Evolutionary conservation across 92 coral and sea anemone genomes (phyloP), one percentile per base, ranked within the genome.

Genomic region (Umimayanthus chanpuru): DNA sequence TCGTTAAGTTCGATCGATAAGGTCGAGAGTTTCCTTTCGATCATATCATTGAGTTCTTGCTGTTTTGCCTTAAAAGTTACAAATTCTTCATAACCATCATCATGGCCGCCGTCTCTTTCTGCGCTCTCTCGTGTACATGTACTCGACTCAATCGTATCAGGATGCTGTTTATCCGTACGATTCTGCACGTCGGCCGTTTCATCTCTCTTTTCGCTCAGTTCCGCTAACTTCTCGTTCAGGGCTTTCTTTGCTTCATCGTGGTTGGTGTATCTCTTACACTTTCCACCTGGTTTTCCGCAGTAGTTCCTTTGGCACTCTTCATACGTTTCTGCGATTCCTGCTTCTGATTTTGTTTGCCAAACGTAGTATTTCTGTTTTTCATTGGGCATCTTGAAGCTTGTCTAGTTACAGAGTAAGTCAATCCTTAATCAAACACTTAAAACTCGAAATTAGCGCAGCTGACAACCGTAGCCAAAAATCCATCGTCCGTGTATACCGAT

Each of bases 281-380:
- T 40, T 40, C 53, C 81, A 49, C 81, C 81, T 30, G 81, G 81
- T 77, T 77, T 77, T 77, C 81, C 81, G 29, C 53, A 40, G 81
- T 16, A 40, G 58, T 77, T 40, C 29, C 58, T 77, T 25, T 77
- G 81, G 58, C 81, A 77, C 12, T 77, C 81, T 40, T 49, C 58
- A 49, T 77, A 77, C 21, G 50, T 49, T 77, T 49, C 81, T 21
- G 81, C 58, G 53, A 77, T 40, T 77, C 81, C 81, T 20, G 81
- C 81, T 30, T 77, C 81, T 40, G 58, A 40, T 21, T 77, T 49
- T 40, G 81, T 77, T 77, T 77, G 25, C 81, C 81, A 77, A 18
- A 77, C 81, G 58, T 77, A 77, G 58, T 20, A 77, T 77, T 49
- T 77, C 30, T 68, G 74, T 29, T 68, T 25, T 23, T 68, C 74